Base-by-base conservation (phyloP, 1,140 invertebrate genomes). In the Maconellicoccus hirsutus region DNA sequence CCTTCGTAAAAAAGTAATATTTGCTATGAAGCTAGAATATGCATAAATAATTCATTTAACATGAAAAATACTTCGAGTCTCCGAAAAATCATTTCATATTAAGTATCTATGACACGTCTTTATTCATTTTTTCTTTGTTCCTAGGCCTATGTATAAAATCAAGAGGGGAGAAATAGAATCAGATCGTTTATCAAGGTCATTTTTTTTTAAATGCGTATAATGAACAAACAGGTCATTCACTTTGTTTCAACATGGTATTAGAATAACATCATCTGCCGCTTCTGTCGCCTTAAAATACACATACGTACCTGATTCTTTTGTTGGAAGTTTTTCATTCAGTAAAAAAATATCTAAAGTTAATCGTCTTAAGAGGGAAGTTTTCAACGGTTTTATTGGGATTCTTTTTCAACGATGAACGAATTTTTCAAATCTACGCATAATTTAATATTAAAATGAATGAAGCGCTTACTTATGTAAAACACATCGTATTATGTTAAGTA, bases 181-280 rank as follows among this genome's bases (percentile, higher is more conserved):
- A 52, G 42, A 52, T 52, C 42, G 42, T 52, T 52, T 16, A 52
- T 52, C 42, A 52, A 52, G 42, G 42, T 52, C 42, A 52, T 52
- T 19, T 52, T 52, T n/a, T 52, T 52, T 52, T 8, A 33, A 33
- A 52, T 52, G 42, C 42, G 42, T 52, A 52, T 52, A 52, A 52
- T 52, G 42, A 52, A 52, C 42, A 52, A 8, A 16, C 42, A 52
- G 42, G 42, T 52, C 42, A 52, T 52, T 52, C 10, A 52, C 42
- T 52, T 52, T 52, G 42, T 19, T 52, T 52, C 42, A 52, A 52
- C 42, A 52, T 52, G 42, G 42, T 52, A 52, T 52, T 52, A 19
- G 42, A 52, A 52, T 52, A 52, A 52, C 42, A 52, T 52, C 42
- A 52, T 52, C 42, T 52, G 42, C 42, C 42, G n/a, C 42, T 52